A percentile compares a stretch with the other conserved stretches of the same genome.
These are phyloP conservation scores for Camptogramma bilineatum DNA, from an alignment of 2,888 invertebrate species.

Conservation along the genomic window DNA sequence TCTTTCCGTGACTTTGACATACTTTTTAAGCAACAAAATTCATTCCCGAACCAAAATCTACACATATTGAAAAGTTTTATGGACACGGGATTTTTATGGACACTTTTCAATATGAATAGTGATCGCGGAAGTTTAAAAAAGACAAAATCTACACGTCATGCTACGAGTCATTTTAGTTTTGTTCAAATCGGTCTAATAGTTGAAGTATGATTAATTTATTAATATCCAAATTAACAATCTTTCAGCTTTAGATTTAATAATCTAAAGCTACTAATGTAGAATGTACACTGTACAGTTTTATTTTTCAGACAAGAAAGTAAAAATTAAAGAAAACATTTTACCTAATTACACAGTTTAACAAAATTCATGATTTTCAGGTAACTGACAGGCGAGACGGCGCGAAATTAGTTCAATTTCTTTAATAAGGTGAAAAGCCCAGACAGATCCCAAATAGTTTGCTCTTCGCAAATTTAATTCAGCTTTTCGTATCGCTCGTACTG, in stretches of 20 bases:
- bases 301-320: not conserved
- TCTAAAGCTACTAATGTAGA: not conserved
- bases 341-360: not conserved
- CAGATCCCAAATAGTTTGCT: not conserved
- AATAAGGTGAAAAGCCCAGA: constrained; percentile 11
- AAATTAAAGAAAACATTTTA: not conserved
- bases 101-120: too few species aligned
- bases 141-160: too few species aligned
- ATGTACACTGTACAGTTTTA: not conserved
- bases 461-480: constrained; percentile 10
- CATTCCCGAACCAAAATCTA: not conserved
- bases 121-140: too few species aligned
- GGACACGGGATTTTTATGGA: too few species aligned
- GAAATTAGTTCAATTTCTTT: constrained; percentile 20
- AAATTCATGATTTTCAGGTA: constrained; percentile 1
- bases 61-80: too few species aligned
- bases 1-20: not conserved
- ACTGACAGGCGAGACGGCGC: constrained; percentile 2
- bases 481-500: constrained; percentile 2
- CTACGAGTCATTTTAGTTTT: too few species aligned
- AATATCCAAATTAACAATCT: too few species aligned
- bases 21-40: not conserved
- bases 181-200: too few species aligned
- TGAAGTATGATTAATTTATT: too few species aligned
- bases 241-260: too few species aligned